Evolutionary conservation across 2,888 invertebrate species (phyloP).

Genomic region (Drymonia ruficornis): DNA sequence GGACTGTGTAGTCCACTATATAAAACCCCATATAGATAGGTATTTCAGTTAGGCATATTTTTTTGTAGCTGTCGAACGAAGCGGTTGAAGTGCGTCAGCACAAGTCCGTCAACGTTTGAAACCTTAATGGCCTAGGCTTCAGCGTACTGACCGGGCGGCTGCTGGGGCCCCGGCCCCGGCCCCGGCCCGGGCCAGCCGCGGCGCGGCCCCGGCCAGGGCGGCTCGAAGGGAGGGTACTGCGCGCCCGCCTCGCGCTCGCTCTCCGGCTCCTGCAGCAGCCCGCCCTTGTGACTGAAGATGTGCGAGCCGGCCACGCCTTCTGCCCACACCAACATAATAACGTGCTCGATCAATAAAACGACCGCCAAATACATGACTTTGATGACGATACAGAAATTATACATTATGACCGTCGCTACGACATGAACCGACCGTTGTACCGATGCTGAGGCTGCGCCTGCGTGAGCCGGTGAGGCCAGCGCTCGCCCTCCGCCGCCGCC

Average conservation of each 20-base stretch:
- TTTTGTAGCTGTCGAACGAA: no score
- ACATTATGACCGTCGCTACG: no score
- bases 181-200: conserved; percentile 61
- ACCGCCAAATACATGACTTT: no score
- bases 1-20: no score
- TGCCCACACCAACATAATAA: conserved; percentile 11
- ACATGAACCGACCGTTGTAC: conserved; percentile 45
- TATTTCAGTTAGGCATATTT: no score
- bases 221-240: conserved; percentile 52
- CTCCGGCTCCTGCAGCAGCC: conserved; percentile 82
- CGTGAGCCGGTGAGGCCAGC: conserved; percentile 74
- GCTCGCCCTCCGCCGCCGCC: conserved; percentile 40
- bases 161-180: conserved; percentile 51
- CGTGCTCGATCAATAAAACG: no score
- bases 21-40: no score
- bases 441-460: conserved; percentile 69
- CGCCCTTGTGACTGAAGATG: conserved; percentile 90
- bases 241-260: conserved; percentile 25
- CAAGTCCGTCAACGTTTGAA: neutral
- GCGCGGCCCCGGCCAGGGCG: conserved; percentile 59
- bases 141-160: conserved; percentile 39
- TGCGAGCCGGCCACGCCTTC: conserved; percentile 73
- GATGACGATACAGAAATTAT: no score
- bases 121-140: no score
- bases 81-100: no score